Evolutionary conservation across 2,797 vertebrate genomes (phyloP).

Genomic region (Calcarius lapponicus): DNA sequence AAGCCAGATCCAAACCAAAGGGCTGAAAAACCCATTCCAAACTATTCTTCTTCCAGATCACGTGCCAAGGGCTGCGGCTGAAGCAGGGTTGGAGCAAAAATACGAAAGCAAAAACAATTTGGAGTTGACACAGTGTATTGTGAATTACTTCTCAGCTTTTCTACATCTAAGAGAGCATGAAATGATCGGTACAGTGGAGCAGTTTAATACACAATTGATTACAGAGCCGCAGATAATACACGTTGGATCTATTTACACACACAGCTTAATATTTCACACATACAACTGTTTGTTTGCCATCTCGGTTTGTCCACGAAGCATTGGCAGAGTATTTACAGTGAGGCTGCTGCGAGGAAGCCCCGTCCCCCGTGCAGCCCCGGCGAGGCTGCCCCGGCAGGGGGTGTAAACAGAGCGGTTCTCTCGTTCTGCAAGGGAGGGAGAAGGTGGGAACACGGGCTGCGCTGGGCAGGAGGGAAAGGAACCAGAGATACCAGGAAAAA

Average conservation of each 20-base stretch:
- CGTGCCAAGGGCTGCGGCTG: background rate
- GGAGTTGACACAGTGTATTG: slow-evolving; percentile 69
- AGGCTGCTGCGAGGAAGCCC: background rate
- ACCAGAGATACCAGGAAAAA: background rate
- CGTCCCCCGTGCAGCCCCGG: background rate
- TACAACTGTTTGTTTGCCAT: background rate
- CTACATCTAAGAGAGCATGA: slow-evolving; percentile 50
- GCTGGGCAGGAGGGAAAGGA: background rate
- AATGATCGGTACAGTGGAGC: slow-evolving; percentile 52
- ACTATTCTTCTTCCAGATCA: background rate
- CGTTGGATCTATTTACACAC: slow-evolving; percentile 47
- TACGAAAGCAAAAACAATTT: slow-evolving; percentile 38
- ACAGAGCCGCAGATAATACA: slow-evolving; percentile 49
- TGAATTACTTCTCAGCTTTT: slow-evolving; percentile 56
- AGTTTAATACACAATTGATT: slow-evolving; percentile 56
- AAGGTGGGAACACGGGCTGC: background rate
- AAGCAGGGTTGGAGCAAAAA: slow-evolving; percentile 39
- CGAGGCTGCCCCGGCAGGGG: background rate
- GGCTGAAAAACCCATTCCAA: background rate
- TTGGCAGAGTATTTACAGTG: slow-evolving; percentile 48
- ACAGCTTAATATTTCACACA: slow-evolving; percentile 56
- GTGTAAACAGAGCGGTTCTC: slow-evolving; percentile 1
- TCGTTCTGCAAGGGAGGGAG: background rate
- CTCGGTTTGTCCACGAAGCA: slow-evolving; percentile 13
- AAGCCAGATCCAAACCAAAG: background rate